Evolutionary conservation across 2,797 vertebrate genomes (phyloP).

Genomic region (Hypotaenidia philippensis): DNA sequence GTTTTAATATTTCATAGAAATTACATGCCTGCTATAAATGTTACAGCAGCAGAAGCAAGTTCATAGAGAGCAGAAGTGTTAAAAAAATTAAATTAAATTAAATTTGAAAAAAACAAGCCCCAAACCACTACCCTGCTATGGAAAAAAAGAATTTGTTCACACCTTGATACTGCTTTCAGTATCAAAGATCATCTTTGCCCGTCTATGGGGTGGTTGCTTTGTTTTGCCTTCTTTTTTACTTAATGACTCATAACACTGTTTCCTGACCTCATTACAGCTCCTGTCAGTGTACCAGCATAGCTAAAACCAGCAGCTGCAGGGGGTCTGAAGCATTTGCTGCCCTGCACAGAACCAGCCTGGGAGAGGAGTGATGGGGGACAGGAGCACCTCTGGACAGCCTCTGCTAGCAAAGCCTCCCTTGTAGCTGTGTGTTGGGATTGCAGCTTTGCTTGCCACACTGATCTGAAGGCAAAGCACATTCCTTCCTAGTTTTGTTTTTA

Average conservation of each 20-base stretch:
- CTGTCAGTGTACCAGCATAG: not conserved
- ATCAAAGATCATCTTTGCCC: not conserved
- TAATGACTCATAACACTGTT: not conserved
- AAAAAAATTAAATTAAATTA: not conserved
- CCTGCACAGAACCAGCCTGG: not conserved
- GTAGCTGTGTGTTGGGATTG: not conserved
- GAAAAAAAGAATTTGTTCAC: not conserved
- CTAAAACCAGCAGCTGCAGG: not conserved
- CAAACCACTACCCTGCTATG: not conserved
- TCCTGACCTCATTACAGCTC: not conserved
- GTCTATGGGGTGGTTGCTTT: not conserved
- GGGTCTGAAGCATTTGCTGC: not conserved
- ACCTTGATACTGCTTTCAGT: not conserved
- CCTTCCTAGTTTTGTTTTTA: not conserved
- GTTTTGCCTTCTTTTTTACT: not conserved
- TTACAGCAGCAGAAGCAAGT: not conserved
- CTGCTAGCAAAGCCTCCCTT: not conserved
- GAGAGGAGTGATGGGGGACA: not conserved
- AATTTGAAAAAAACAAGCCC: not conserved
- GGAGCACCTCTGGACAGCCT: not conserved
- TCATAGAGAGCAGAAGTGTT: not conserved
- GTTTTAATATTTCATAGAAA: not conserved
- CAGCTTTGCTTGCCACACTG: not conserved
- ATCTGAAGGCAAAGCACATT: not conserved
- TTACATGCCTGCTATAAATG: not conserved